A percentile compares a stretch with the other conserved stretches of the same genome.
These are phyloP conservation scores for Elephantulus edwardii DNA, from an alignment of 2,113 vertebrate species.

Conservation along the genomic window DNA sequence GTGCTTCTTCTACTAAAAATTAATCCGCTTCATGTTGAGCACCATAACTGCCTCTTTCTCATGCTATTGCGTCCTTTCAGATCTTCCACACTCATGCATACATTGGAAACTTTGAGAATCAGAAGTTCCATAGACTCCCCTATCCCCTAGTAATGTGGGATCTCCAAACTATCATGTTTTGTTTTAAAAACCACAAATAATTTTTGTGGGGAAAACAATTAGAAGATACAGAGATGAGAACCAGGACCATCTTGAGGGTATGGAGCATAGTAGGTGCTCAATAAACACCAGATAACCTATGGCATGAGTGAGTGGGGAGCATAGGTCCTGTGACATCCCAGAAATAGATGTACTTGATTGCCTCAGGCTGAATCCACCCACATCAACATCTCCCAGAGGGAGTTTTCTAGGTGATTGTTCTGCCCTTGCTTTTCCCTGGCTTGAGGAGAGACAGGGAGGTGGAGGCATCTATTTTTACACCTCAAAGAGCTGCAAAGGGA, in stretches of 20 bases:
- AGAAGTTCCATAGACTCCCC: too few species aligned
- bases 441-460: background rate
- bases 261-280: background rate
- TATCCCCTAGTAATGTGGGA: accelerated
- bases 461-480: conserved; percentile 10
- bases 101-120: background rate
- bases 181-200: background rate
- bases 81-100: background rate
- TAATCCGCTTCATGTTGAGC: too few species aligned
- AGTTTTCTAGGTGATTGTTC: background rate
- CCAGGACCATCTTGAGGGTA: background rate
- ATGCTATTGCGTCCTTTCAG: background rate
- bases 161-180: accelerated
- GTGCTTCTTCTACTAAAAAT: too few species aligned
- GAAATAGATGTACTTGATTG: background rate
- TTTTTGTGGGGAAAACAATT: background rate
- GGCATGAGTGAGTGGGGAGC: background rate
- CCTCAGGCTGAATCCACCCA: background rate
- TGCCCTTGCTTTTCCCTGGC: background rate
- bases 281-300: background rate
- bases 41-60: background rate
- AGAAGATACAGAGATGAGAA: background rate
- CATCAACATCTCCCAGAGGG: background rate
- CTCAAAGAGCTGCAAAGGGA: background rate
- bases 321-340: background rate